Conservation (phyloP, 2,888 invertebrate genomes). For the Poecilobothrus nobilitatus region DNA sequence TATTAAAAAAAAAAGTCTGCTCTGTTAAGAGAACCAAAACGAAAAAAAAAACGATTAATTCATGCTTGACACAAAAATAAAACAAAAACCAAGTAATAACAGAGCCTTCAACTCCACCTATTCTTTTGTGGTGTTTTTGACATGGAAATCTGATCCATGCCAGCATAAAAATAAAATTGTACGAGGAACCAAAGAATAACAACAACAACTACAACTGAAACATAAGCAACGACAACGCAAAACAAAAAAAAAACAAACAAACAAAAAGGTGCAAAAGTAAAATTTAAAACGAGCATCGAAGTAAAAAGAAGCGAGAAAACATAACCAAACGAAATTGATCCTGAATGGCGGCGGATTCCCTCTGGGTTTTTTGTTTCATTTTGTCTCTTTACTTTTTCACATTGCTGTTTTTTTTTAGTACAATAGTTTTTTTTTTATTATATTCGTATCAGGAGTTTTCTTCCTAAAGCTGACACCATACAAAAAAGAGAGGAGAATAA, state of each 20-base stretch:
- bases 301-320: not conserved
- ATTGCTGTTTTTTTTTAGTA: not conserved
- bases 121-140: not conserved
- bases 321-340: constrained; percentile 5
- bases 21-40: too few relatives aligned
- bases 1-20: not conserved
- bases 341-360: not conserved
- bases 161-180: not conserved
- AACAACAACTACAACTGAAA: too few relatives aligned
- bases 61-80: not conserved
- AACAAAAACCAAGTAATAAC: not conserved
- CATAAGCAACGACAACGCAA: too few relatives aligned
- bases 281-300: not conserved
- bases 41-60: not conserved
- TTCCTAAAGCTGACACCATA: too few relatives aligned
- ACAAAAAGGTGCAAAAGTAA: not conserved
- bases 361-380: not conserved
- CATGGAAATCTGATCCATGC: constrained; percentile 3
- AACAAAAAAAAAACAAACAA: not conserved
- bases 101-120: not conserved
- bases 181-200: too few relatives aligned
- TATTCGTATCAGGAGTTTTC: too few relatives aligned
- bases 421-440: too few relatives aligned
- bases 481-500: too few relatives aligned
- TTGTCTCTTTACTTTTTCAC: not conserved